phyloP scores from a whole-genome alignment of 2,888 invertebrate species.

The Cheilosia impressa region DNA sequence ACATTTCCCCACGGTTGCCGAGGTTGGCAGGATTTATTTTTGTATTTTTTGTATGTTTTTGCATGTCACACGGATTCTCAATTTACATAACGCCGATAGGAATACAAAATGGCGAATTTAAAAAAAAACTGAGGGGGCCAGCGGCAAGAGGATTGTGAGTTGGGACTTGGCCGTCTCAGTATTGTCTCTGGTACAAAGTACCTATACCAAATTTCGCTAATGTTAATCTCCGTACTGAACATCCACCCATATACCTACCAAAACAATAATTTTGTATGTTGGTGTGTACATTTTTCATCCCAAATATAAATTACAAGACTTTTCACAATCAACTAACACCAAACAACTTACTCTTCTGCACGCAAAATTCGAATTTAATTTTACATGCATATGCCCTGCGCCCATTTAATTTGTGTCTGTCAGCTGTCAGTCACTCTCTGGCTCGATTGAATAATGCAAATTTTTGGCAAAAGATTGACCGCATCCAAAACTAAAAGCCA shows the following conservation, averaged over 20 bases:
- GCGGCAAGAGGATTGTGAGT: no score
- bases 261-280: slow-evolving; percentile 1
- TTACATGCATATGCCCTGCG: slow-evolving; percentile 22
- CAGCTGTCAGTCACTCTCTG: slow-evolving; percentile 66
- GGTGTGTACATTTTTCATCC: neutral
- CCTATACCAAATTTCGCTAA: slow-evolving; percentile 17
- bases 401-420: slow-evolving; percentile 66
- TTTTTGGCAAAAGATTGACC: slow-evolving; percentile 28
- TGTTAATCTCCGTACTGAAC: neutral
- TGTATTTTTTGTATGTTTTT: no score
- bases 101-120: no score
- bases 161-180: no score
- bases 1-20: no score
- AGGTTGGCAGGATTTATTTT: no score
- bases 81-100: no score
- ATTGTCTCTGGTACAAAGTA: no score
- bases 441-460: slow-evolving; percentile 68
- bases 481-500: slow-evolving; percentile 17
- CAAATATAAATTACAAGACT: neutral
- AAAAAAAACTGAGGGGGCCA: no score
- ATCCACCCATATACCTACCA: neutral
- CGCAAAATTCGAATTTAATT: slow-evolving; percentile 70
- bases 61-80: no score
- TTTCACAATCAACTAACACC: slow-evolving; percentile 22
- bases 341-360: slow-evolving; percentile 41